These are phyloP conservation scores for Paraplagusia blochii DNA, from an alignment of 2,113 vertebrate genomes.

Conservation along the genomic window DNA sequence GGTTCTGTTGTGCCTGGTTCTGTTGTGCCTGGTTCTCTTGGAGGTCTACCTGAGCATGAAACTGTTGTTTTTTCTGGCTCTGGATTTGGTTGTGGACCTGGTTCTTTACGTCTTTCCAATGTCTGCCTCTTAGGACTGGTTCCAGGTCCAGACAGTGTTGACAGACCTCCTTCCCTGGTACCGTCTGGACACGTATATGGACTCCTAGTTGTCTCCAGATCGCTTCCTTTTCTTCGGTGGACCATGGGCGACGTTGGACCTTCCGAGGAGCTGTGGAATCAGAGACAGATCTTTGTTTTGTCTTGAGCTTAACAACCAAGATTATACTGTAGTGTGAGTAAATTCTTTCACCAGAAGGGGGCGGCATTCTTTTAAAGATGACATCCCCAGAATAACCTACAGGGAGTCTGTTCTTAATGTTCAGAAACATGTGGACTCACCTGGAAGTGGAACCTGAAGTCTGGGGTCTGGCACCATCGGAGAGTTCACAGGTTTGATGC, in stretches of 20 bases:
- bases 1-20: conserved; percentile 30
- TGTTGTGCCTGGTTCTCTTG: conserved; percentile 37
- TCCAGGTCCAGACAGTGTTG: conserved; percentile 58
- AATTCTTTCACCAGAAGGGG: too few species aligned
- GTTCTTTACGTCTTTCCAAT: conserved; percentile 66
- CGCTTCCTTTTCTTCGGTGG: conserved; percentile 53
- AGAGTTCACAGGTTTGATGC: neutral
- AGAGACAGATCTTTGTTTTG: conserved; percentile 1
- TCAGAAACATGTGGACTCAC: conserved; percentile 23
- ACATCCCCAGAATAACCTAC: too few species aligned
- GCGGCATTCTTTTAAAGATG: too few species aligned
- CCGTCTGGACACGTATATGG: conserved; percentile 46
- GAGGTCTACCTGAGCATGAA: conserved; percentile 48
- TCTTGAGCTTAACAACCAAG: too few species aligned
- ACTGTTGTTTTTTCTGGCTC: conserved; percentile 62
- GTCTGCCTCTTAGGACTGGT: conserved; percentile 49
- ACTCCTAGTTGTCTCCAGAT: conserved; percentile 60
- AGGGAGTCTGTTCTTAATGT: too few species aligned
- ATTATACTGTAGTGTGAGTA: too few species aligned
- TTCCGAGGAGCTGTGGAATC: conserved; percentile 21
- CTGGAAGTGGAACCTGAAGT: conserved; percentile 12
- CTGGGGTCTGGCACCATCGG: conserved; percentile 14
- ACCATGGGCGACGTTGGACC: conserved; percentile 44
- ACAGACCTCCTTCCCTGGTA: conserved; percentile 61
- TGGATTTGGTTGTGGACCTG: conserved; percentile 65